These are phyloP conservation scores for Drosophila robusta DNA, from an alignment of 2,888 invertebrate species.

Conservation along the genomic window DNA sequence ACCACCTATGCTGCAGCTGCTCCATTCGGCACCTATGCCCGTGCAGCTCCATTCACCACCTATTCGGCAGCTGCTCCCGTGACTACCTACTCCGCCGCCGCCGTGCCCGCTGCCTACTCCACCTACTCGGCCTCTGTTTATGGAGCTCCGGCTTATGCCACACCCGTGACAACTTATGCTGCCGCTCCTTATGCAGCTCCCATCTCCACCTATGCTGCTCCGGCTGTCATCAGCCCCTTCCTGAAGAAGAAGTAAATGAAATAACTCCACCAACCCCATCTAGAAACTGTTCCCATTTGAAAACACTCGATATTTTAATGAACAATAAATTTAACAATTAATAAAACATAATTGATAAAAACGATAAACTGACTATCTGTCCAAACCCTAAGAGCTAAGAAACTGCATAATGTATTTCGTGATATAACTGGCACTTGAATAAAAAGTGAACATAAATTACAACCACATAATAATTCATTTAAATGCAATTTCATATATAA, in stretches of 20 bases:
- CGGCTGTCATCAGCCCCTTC: slow-evolving; percentile 48
- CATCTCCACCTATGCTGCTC: slow-evolving; percentile 50
- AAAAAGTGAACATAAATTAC: too few relatives aligned
- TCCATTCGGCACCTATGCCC: slow-evolving; percentile 42
- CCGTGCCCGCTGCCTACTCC: slow-evolving; percentile 24
- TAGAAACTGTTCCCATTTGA: neutral
- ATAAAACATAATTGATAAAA: neutral
- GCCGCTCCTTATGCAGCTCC: slow-evolving; percentile 37
- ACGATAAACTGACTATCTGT: neutral
- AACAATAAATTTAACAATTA: neutral
- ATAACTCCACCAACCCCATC: neutral
- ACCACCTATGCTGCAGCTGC: slow-evolving; percentile 37
- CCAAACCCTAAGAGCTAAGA: too few relatives aligned
- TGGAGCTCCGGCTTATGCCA: slow-evolving; percentile 25
- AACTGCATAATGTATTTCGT: too few relatives aligned
- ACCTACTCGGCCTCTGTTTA: slow-evolving; percentile 20
- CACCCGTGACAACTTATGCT: slow-evolving; percentile 25
- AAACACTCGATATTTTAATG: neutral
- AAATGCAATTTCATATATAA: too few relatives aligned
- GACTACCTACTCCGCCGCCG: slow-evolving; percentile 15
- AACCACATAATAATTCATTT: too few relatives aligned
- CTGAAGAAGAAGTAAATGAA: slow-evolving; percentile 50
- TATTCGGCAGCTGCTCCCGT: slow-evolving; percentile 29
- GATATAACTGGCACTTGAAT: too few relatives aligned
- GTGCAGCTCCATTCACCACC: slow-evolving; percentile 21